Base-by-base conservation (phyloP, 2,113 vertebrate genomes). In the Arizona elegans region DNA sequence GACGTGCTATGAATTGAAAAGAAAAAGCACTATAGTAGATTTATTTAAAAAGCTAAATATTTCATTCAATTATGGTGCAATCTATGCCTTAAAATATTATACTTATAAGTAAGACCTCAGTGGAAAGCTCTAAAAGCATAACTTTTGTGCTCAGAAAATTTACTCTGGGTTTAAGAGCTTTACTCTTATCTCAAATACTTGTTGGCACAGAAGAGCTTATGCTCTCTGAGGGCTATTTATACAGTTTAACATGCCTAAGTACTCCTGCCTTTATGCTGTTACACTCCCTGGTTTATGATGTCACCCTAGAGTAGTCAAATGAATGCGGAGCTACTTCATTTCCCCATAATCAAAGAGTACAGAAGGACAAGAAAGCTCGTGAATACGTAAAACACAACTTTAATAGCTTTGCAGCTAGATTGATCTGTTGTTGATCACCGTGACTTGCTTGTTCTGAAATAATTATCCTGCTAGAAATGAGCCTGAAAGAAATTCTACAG, bases 121-220 rank as follows among this genome's bases (percentile, higher is more conserved):
- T 94, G 86, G 53, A 96, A 96, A 94, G 94, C 93, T 93, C 93
- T 88, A 92, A 93, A 92, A 94, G 58, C 54, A 88, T 52, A 81
- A 43, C 10, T 19, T 90, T 92, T 87, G 59, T 91, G 87, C 38
- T 55, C 75, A 93, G 93, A 94, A 94, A 90, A 90, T 93, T 95
- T 94, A 50, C 86, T 93, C 55, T 93, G 53, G 21, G 59, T 91
- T 94, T 53, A 92, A 90, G 81, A 96, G 56, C 70, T 81, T 95
- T 94, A 86, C 38, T 94, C 65, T 91, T 86, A 65, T 91, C 56
- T 81, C 13, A 94, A 54, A 21, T 26, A 62, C 62, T 94, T 95
- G 88, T 93, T 4, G 5, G 54, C 87, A 62, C 88, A 38, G 5
- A 89, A 91, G 52, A 92, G 58, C 24, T 88, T 91, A 43, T 13